Evolutionary conservation across 2,888 invertebrate genomes (phyloP), one percentile per base, ranked within the genome.

Genomic region (Camponotus fellah): DNA sequence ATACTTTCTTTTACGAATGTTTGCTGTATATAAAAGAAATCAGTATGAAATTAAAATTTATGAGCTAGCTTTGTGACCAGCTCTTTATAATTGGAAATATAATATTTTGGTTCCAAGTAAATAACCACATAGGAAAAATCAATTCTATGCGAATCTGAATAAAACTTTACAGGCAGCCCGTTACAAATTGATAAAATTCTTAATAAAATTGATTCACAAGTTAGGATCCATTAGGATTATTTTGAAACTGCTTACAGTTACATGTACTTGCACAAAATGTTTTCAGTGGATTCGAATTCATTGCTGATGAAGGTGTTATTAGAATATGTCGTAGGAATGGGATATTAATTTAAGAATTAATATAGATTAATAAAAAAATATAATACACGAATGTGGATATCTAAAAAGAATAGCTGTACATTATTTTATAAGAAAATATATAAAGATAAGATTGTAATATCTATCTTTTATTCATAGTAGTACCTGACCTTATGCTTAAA

Each of bases 371-470:
- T 88, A 91, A 89, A 60, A 60, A 49, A 49, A 86, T 79, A 79
- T 87, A 86, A 79, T 60, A 80, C 46, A 80, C 79, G 46, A 72
- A 88, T 87, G 92, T 90, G 88, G 89, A 91, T 92, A 92, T 91
- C 88, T 91, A 91, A 92, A 90, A 90, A 92, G 92, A 89, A 91
- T 91, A 92, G 91, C 92, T 92, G 92, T 94, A 94, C 91, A 93
- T 94, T 94, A 93, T 93, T 94, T 94, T 94, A 93, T 94, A 94
- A 90, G 82, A 92, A 93, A 94, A 93, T 93, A 94, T 92, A 94
- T 92, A 94, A 91, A 91, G 92, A 92, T 90, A 92, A 92, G 90
- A 93, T 91, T 92, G 92, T 91, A 91, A 92, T 40, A 40, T 71
- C 26, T 58, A 58, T 72, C 34, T 80, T 37, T 80, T 79, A 79